Conservation (phyloP, 2,797 vertebrate species). For the Ptychobarbus kaznakovi region DNA sequence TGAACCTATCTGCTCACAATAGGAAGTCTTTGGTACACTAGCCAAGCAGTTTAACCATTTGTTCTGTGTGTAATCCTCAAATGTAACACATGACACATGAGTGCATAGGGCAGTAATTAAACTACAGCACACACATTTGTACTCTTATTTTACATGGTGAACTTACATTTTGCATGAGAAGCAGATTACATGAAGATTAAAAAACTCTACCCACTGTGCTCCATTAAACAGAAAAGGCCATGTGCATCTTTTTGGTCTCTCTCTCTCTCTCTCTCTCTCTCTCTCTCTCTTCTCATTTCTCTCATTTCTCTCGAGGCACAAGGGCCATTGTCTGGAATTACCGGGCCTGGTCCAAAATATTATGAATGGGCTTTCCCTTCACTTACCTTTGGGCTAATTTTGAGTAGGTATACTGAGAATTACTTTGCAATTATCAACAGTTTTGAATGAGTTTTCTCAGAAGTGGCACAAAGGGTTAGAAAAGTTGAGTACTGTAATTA, state of each 20-base stretch:
- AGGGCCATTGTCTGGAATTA: not conserved
- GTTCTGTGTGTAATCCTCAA: not conserved
- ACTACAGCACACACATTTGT: not conserved
- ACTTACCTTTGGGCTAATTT: conserved; percentile 6
- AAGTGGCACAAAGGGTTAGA: not conserved
- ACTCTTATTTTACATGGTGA: conserved; percentile 2
- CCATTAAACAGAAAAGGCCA: not conserved
- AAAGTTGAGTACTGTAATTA: not conserved
- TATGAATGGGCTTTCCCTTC: not conserved
- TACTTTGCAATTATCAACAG: not conserved
- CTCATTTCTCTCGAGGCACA: not conserved
- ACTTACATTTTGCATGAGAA: not conserved
- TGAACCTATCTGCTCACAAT: conserved; percentile 25
- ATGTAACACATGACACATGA: not conserved
- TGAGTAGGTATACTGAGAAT: not conserved
- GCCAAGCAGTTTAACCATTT: not conserved
- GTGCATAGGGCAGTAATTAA: not conserved
- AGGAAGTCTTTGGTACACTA: not conserved
- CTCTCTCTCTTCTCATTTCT: too few relatives aligned
- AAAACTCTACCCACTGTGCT: not conserved
- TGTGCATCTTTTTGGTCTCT: not conserved
- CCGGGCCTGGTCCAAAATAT: not conserved
- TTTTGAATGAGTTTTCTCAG: not conserved
- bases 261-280: too few relatives aligned
- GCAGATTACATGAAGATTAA: conserved; percentile 6